A percentile compares a stretch with the other conserved stretches of the same genome.
Conservation (phyloP, 2,888 invertebrate genomes). For the Ormyrus rosae region DNA sequence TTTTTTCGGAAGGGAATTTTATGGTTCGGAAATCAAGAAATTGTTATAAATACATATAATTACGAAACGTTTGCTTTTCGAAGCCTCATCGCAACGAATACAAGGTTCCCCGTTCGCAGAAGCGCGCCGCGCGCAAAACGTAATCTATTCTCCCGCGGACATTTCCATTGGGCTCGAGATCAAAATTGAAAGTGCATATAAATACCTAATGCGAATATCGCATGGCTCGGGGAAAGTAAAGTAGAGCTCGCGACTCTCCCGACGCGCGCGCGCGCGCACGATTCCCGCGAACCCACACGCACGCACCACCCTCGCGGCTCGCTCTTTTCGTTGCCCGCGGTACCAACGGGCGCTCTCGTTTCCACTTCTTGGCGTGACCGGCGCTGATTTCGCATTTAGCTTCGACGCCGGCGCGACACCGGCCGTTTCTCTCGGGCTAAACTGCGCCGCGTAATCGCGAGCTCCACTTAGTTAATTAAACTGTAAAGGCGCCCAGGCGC, state of each 20-base stretch:
- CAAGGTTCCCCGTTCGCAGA: too few species aligned
- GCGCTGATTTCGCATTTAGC: background rate
- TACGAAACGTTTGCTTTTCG: too few species aligned
- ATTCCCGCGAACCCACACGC: too few species aligned
- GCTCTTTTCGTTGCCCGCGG: too few species aligned
- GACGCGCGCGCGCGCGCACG: too few species aligned
- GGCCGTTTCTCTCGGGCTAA: slow-evolving; percentile 6
- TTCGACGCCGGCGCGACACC: background rate
- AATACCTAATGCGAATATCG: slow-evolving; percentile 25
- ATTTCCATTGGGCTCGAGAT: background rate
- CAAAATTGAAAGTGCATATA: slow-evolving; percentile 5
- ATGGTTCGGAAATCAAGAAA: too few species aligned
- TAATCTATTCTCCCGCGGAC: background rate
- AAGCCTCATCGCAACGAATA: too few species aligned
- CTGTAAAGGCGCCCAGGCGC: background rate
- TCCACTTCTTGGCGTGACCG: slow-evolving; percentile 40
- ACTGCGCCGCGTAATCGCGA: background rate
- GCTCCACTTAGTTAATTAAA: slow-evolving; percentile 40
- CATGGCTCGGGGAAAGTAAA: background rate
- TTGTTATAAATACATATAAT: too few species aligned
- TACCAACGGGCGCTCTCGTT: slow-evolving; percentile 1
- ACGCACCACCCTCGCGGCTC: too few species aligned
- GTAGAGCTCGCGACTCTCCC: background rate
- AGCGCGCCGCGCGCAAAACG: too few species aligned
- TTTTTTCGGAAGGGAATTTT: too few species aligned